Evolutionary conservation across 2,888 invertebrate genomes (phyloP).

Genomic region (Chromoteleia sp.): DNA sequence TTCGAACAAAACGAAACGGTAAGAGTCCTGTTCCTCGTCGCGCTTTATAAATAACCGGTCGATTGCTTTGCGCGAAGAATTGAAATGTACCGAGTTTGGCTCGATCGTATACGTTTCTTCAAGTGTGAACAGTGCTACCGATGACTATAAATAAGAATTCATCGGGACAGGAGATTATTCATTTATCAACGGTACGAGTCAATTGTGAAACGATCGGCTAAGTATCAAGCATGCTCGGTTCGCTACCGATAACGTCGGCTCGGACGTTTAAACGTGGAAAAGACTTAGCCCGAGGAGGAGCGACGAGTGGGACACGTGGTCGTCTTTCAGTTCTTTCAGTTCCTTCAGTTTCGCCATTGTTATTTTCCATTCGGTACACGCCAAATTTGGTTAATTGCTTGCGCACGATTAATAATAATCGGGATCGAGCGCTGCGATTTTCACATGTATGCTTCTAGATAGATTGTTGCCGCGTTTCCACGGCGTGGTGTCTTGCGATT

Average conservation of each 20-base stretch:
- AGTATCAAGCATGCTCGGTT: neutral
- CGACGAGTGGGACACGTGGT: neutral
- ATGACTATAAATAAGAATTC: slow-evolving; percentile 5
- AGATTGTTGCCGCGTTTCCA: too few relatives aligned
- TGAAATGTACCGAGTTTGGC: slow-evolving; percentile 1
- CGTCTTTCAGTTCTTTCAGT: neutral
- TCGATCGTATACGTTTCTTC: slow-evolving; percentile 13
- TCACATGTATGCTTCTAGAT: too few relatives aligned
- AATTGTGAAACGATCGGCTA: slow-evolving; percentile 9
- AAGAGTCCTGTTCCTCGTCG: neutral
- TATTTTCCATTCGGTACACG: too few relatives aligned
- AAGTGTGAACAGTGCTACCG: slow-evolving; percentile 11
- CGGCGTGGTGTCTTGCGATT: too few relatives aligned
- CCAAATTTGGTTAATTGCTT: too few relatives aligned
- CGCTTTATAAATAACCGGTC: neutral
- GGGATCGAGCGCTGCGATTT: too few relatives aligned
- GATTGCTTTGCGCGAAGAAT: neutral
- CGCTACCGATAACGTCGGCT: neutral
- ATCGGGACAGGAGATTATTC: slow-evolving; percentile 5
- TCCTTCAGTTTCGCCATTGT: too few relatives aligned
- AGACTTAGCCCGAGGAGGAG: too few relatives aligned
- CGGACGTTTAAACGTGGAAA: too few relatives aligned
- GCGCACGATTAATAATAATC: too few relatives aligned
- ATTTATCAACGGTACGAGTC: slow-evolving; percentile 13
- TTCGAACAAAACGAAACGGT: too few relatives aligned